Evolutionary conservation across 2,888 invertebrate genomes (phyloP), one percentile per base, ranked within the genome.

Genomic region (Pyrochroa serraticornis): DNA sequence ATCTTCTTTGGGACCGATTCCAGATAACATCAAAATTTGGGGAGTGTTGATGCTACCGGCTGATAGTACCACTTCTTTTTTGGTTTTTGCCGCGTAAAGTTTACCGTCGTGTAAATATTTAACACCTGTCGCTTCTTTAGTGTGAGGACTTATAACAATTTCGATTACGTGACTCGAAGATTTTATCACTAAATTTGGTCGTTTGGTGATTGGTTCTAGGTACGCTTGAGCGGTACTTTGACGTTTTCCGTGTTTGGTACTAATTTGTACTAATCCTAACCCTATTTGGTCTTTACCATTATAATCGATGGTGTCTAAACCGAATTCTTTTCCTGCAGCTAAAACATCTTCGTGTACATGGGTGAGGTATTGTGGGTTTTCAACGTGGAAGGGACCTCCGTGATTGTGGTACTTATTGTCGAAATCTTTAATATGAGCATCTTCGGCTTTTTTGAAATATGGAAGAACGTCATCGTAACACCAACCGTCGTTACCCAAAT

Each of bases 401-500:
- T 47, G 51, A 30, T 59, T 59, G 37, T 87, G 87, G 68, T 82
- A 80, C 34, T 78, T 74, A 1, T 78, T 76, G 68, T 86, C 80
- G 53, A 82, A 80, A 12, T 79, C 75, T 0, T 84, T 83, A 3
- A 89, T 84, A 51, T 83, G 83, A 35, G 84, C 86, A 52, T 87
- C 87, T 78, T 92, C 92, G 22, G 89, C 80, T 77, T 91, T 92
- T 72, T 87, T 88, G 73, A 91, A 92, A 71, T 91, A 92, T 0
- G 87, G 87, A 13, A 89, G 73, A 0, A 90, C 87, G 7, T 89
- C 84, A 22, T 85, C 78, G 81, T 84, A 91, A 42, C 86, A 83
- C 91, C 91, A 91, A 0, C 89, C 90, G 0, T 82, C 77, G 73
- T 90, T 90, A 0, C 90, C 92, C 71, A 86, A 73, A 0, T 79